phyloP scores from a whole-genome alignment of 2,797 vertebrate genomes.

The Pygocentrus nattereri region DNA sequence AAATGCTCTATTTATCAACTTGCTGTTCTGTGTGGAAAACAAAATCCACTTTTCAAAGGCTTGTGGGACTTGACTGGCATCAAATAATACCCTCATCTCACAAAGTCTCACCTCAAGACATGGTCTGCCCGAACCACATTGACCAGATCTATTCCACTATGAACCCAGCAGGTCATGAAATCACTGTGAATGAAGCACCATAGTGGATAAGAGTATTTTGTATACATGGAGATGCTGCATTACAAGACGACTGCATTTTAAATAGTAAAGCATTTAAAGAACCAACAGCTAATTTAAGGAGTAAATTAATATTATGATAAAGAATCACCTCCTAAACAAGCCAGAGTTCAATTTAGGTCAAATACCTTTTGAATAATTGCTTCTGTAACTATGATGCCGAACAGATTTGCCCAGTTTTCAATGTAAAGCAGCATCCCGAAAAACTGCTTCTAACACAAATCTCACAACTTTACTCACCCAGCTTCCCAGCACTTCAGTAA shows the following conservation, averaged over 20 bases:
- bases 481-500: slow-evolving; percentile 25
- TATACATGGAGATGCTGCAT: not conserved
- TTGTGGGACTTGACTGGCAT: not conserved
- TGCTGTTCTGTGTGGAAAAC: not conserved
- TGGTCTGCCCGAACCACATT: not conserved
- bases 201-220: not conserved
- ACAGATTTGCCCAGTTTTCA: not conserved
- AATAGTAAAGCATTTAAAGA: not conserved
- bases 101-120: not conserved
- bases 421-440: not conserved
- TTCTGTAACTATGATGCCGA: not conserved
- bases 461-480: slow-evolving; percentile 43
- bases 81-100: not conserved
- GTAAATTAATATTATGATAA: not conserved
- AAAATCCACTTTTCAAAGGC: not conserved
- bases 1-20: not conserved
- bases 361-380: not conserved
- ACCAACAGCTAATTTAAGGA: not conserved
- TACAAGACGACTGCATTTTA: too few relatives aligned
- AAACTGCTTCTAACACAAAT: not conserved
- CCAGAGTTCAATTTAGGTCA: not conserved
- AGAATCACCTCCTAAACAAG: too few relatives aligned
- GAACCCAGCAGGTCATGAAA: not conserved
- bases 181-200: not conserved
- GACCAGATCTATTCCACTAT: not conserved